Evolutionary conservation across 2,888 invertebrate genomes (phyloP).

Genomic region (Eugnorisma glareosa): DNA sequence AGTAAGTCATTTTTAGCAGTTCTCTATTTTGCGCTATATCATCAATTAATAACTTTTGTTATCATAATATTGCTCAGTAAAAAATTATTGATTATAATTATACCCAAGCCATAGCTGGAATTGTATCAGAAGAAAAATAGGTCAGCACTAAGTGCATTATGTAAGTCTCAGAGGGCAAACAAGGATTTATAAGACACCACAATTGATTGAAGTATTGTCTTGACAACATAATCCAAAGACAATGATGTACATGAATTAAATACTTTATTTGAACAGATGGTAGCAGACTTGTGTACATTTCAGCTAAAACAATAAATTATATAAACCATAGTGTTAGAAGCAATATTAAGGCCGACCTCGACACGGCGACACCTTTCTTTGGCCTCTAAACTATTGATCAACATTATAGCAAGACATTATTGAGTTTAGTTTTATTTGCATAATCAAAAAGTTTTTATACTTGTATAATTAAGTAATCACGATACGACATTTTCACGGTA

Average conservation of each 20-base stretch:
- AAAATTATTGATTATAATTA: conserved; percentile 15
- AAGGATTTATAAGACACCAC: conserved; percentile 13
- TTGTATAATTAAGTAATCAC: conserved; percentile 7
- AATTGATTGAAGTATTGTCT: conserved; percentile 19
- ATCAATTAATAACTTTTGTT: background rate
- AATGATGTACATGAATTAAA: conserved; percentile 1
- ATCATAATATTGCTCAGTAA: conserved; percentile 14
- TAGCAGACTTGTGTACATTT: conserved; percentile 13
- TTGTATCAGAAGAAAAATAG: conserved; percentile 29
- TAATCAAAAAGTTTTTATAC: conserved; percentile 28
- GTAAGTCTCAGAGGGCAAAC: conserved; percentile 37
- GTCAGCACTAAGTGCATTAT: conserved; percentile 37
- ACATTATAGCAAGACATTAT: conserved; percentile 41
- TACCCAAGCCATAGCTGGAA: background rate
- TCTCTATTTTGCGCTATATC: background rate
- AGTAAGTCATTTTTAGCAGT: background rate
- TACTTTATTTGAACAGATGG: conserved; percentile 18
- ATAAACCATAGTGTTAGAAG: conserved; percentile 45
- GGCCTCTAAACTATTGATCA: conserved; percentile 70
- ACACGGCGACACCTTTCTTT: conserved; percentile 66
- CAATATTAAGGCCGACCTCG: conserved; percentile 53
- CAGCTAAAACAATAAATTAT: conserved; percentile 41
- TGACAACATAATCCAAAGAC: conserved; percentile 7
- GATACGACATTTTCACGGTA: background rate
- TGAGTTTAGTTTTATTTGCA: conserved; percentile 42